A percentile compares a stretch with the other conserved stretches of the same genome.
Conservation (phyloP, 2,797 vertebrate species). For the Bufotes viridis region DNA sequence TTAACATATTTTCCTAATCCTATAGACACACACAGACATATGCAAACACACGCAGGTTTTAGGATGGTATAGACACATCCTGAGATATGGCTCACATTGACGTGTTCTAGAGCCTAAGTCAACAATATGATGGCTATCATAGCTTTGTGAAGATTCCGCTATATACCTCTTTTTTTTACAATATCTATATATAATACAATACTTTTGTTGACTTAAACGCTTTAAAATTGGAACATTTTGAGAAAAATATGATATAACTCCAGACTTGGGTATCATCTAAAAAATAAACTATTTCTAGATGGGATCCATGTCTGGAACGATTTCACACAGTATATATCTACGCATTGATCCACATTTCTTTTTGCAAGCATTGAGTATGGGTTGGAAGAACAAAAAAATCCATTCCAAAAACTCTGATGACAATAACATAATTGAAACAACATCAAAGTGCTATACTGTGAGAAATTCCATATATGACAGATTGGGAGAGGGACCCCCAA, state of each 20-base stretch:
- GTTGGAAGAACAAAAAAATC: not conserved
- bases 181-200: too few relatives aligned
- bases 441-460: not conserved
- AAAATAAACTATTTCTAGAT: not conserved
- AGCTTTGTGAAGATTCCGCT: too few relatives aligned
- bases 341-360: not conserved
- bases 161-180: too few relatives aligned
- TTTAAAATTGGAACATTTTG: not conserved
- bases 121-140: not conserved
- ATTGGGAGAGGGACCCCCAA: not conserved
- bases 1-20: constrained; percentile 51
- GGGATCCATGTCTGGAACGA: not conserved
- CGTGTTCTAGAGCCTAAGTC: not conserved
- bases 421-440: not conserved
- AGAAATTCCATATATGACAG: not conserved
- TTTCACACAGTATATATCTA: not conserved
- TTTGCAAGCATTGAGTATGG: not conserved
- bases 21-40: constrained; percentile 33
- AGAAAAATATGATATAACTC: not conserved
- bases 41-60: constrained; percentile 27
- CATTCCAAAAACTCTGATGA: not conserved
- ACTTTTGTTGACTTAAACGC: too few relatives aligned
- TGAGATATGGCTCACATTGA: constrained; percentile 56
- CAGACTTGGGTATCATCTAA: not conserved
- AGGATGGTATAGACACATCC: constrained; percentile 23